Evolutionary conservation across 2,888 invertebrate species (phyloP).

Genomic region (Pharmacophagus antenor): DNA sequence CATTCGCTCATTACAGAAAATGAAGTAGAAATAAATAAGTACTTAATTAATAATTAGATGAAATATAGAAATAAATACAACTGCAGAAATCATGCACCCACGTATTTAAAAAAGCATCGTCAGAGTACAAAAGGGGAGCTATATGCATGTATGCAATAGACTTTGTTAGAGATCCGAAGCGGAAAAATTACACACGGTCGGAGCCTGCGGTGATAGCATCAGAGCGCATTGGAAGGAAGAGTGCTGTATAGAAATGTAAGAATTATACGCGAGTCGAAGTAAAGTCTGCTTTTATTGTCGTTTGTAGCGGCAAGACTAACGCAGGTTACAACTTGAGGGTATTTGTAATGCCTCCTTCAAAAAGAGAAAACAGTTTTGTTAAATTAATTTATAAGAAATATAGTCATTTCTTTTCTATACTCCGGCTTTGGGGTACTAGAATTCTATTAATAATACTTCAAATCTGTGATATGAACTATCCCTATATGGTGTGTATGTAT

Average conservation of each 20-base stretch:
- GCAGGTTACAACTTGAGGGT: background rate
- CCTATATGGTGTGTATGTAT: too few species aligned
- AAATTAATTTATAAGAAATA: too few species aligned
- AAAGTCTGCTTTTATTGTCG: conserved; percentile 20
- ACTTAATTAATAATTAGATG: too few species aligned
- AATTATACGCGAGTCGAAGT: conserved; percentile 37
- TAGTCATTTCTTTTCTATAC: too few species aligned
- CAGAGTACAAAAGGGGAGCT: conserved; percentile 19
- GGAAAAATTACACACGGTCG: conserved; percentile 28
- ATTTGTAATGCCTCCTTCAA: conserved; percentile 12
- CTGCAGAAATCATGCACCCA: background rate
- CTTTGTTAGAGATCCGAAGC: conserved; percentile 29
- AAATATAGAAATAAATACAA: background rate
- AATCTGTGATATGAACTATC: too few species aligned
- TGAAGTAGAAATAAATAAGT: too few species aligned
- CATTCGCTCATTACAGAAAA: too few species aligned
- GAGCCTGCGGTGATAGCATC: conserved; percentile 23
- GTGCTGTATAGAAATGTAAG: conserved; percentile 39
- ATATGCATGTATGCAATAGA: conserved; percentile 26
- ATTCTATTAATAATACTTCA: too few species aligned
- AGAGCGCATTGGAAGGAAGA: conserved; percentile 33
- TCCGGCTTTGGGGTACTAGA: too few species aligned
- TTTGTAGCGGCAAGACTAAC: background rate
- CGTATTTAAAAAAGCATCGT: conserved; percentile 19
- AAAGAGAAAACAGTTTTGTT: too few species aligned